Conservation (phyloP, 1,140 invertebrate genomes). For the Megathymus violae region DNA sequence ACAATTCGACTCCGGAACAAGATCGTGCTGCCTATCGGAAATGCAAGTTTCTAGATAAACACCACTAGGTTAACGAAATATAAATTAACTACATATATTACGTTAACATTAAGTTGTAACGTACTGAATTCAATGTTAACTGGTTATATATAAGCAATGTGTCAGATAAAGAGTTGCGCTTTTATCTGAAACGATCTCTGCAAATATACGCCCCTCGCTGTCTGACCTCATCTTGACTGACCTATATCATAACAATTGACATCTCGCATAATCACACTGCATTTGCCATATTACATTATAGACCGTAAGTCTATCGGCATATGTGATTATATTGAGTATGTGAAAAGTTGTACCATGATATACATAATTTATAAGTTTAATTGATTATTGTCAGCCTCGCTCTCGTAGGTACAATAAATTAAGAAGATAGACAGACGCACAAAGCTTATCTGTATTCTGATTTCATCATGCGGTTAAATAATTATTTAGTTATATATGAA, state of each 20-base stretch:
- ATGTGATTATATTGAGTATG: not conserved
- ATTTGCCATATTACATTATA: not conserved
- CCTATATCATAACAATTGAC: constrained; percentile 33
- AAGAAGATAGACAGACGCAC: not conserved
- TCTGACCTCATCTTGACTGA: constrained; percentile 30
- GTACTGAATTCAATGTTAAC: not conserved
- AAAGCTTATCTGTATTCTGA: not conserved
- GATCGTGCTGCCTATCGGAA: too few relatives aligned
- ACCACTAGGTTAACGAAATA: too few relatives aligned
- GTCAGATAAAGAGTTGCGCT: constrained; percentile 11
- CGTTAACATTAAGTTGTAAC: too few relatives aligned
- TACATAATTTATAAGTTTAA: constrained; percentile 31
- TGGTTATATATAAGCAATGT: not conserved
- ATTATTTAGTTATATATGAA: too few relatives aligned
- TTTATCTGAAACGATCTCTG: constrained; percentile 21
- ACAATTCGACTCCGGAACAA: too few relatives aligned
- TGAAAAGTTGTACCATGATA: not conserved
- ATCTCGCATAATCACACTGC: constrained; percentile 16
- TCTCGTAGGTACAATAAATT: constrained; percentile 28
- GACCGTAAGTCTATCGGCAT: not conserved
- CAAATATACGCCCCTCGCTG: constrained; percentile 20
- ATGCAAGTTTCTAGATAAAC: too few relatives aligned
- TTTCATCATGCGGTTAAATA: too few relatives aligned
- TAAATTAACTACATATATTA: too few relatives aligned
- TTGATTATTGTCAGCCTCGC: constrained; percentile 41